These are phyloP conservation scores for Leguminivora glycinivorella DNA, from an alignment of 1,140 invertebrate species.

Conservation along the genomic window DNA sequence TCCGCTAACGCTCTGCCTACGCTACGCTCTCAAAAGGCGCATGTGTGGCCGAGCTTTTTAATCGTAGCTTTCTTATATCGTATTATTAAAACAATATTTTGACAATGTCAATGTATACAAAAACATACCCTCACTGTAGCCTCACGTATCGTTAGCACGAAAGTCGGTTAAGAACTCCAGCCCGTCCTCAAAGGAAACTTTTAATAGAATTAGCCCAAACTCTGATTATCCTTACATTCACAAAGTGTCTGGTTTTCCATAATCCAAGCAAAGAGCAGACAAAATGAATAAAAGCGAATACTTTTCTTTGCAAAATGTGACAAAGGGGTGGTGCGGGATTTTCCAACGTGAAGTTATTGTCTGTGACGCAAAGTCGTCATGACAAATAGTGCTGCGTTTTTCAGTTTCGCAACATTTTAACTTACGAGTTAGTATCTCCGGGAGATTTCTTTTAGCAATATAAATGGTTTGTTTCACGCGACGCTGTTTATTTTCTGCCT, in stretches of 20 bases:
- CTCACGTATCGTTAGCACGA: background rate
- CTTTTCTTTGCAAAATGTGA: conserved; percentile 67
- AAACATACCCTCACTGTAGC: too few species aligned
- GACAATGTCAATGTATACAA: too few species aligned
- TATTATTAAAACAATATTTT: too few species aligned
- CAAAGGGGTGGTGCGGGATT: conserved; percentile 66
- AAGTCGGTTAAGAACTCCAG: background rate
- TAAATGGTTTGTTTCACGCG: conserved; percentile 24
- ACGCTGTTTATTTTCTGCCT: conserved; percentile 7
- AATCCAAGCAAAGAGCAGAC: conserved; percentile 47
- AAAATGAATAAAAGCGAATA: conserved; percentile 61
- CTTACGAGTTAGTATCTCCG: conserved; percentile 41
- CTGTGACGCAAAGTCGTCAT: conserved; percentile 59
- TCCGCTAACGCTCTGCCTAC: too few species aligned
- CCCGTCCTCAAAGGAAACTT: background rate
- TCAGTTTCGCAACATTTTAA: conserved; percentile 55
- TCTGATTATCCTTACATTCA: conserved; percentile 26
- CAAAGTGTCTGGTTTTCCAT: conserved; percentile 30
- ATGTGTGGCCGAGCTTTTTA: too few species aligned
- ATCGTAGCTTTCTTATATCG: too few species aligned
- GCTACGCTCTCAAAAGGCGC: too few species aligned
- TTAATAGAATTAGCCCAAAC: background rate
- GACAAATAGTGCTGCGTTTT: conserved; percentile 61
- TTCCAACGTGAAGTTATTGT: conserved; percentile 66
- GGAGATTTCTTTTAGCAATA: conserved; percentile 26